A percentile compares a stretch with the other conserved stretches of the same genome.
Evolutionary conservation across 2,113 vertebrate genomes (phyloP).

Genomic region (Antechinus flavipes): DNA sequence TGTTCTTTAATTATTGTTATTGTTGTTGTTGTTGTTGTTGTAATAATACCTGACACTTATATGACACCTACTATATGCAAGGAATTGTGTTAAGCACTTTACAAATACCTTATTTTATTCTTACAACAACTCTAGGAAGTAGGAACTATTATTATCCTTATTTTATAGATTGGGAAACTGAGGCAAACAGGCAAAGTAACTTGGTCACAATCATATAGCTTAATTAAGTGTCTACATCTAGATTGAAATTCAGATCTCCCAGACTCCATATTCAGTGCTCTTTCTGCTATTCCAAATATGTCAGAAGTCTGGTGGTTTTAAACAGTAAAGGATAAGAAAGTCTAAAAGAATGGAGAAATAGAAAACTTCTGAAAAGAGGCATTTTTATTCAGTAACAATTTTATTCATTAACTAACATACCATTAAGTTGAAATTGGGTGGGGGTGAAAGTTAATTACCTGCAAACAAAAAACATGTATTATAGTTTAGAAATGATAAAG

Average conservation of each 20-base stretch:
- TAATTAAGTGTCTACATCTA: not conserved
- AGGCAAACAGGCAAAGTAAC: not conserved
- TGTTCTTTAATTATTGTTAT: not conserved
- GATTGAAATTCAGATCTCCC: not conserved
- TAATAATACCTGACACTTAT: no score
- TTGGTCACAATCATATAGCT: not conserved
- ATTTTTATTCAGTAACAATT: conserved; percentile 6
- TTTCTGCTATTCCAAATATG: not conserved
- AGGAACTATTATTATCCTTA: not conserved
- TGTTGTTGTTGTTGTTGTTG: no score
- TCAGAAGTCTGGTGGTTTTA: not conserved
- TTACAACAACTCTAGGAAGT: not conserved
- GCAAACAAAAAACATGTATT: not conserved
- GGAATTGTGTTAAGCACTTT: not conserved
- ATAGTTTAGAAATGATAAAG: not conserved
- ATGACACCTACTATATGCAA: not conserved
- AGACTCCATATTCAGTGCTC: not conserved
- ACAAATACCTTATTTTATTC: not conserved
- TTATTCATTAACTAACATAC: not conserved
- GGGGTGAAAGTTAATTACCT: not conserved
- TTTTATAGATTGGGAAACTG: not conserved
- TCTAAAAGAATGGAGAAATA: not conserved
- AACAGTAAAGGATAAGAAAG: not conserved
- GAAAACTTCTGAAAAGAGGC: not conserved
- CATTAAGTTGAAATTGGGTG: not conserved